These are phyloP conservation scores for Littorina saxatilis DNA, from an alignment of 1,140 invertebrate genomes.

Conservation along the genomic window DNA sequence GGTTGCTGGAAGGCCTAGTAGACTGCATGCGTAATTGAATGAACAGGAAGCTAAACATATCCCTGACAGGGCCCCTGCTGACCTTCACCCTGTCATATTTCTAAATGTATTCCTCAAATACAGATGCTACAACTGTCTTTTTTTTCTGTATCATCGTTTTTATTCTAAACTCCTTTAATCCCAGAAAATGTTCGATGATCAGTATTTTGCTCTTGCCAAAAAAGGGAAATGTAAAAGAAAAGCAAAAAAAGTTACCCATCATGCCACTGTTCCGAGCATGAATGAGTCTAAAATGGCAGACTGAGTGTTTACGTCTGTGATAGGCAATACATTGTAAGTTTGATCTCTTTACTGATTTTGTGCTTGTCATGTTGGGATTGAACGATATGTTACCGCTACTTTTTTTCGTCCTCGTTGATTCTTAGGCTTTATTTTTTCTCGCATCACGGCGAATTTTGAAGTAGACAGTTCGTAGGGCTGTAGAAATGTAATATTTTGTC, in stretches of 20 bases:
- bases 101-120: not conserved
- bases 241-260: not conserved
- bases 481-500: not conserved
- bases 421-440: not conserved
- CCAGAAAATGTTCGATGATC: not conserved
- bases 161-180: not conserved
- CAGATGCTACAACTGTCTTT: not conserved
- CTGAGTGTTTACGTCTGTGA: slow-evolving; percentile 29
- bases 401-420: not conserved
- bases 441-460: not conserved
- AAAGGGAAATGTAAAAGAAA: not conserved
- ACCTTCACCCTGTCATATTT: not conserved
- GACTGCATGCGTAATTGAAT: too few relatives aligned
- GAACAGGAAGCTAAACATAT: too few relatives aligned
- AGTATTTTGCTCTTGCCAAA: too few relatives aligned
- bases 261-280: not conserved
- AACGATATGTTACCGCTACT: not conserved
- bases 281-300: slow-evolving; percentile 24
- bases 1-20: too few relatives aligned
- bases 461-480: not conserved
- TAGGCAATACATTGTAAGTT: not conserved
- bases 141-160: not conserved
- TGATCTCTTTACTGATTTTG: not conserved
- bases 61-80: not conserved
- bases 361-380: not conserved